A percentile compares a stretch with the other conserved stretches of the same genome.
Conservation (phyloP, 2,888 invertebrate species). For the Erebia aethiops region DNA sequence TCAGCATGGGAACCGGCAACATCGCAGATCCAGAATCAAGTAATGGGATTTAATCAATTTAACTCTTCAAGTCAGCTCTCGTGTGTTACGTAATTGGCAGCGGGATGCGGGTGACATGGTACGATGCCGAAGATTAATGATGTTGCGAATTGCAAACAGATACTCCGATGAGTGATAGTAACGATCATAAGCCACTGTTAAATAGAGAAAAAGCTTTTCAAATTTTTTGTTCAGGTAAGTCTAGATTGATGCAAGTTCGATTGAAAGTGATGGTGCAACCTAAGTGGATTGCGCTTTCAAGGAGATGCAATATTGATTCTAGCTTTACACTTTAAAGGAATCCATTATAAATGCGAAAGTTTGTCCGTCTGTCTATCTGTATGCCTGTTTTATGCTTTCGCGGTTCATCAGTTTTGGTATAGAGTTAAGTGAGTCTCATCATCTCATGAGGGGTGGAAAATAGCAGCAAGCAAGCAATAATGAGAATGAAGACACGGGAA, state of each 20-base stretch:
- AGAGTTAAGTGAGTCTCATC: too few species aligned
- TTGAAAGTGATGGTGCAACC: background rate
- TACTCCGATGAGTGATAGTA: constrained; percentile 32
- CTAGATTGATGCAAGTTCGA: background rate
- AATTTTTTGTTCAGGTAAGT: background rate
- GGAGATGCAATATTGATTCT: background rate
- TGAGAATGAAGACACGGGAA: too few species aligned
- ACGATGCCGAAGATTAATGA: constrained; percentile 47
- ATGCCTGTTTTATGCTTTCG: too few species aligned
- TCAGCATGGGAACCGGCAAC: constrained; percentile 24
- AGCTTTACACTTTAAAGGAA: background rate
- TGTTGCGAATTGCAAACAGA: constrained; percentile 36
- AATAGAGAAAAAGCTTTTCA: background rate
- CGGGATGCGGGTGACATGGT: constrained; percentile 48
- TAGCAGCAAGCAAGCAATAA: too few species aligned
- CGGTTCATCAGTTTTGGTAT: too few species aligned
- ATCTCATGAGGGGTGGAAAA: too few species aligned
- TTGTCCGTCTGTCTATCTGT: too few species aligned
- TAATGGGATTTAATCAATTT: constrained; percentile 39
- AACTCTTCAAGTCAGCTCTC: constrained; percentile 34
- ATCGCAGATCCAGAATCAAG: constrained; percentile 23
- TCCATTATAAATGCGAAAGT: too few species aligned
- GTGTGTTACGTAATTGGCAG: constrained; percentile 39
- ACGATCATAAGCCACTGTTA: constrained; percentile 23
- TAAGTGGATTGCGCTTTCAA: background rate